Percentiles rank a stretch among this genome's conserved stretches.
Conservation (phyloP, 2,888 invertebrate genomes). For the Cephus runcator region DNA sequence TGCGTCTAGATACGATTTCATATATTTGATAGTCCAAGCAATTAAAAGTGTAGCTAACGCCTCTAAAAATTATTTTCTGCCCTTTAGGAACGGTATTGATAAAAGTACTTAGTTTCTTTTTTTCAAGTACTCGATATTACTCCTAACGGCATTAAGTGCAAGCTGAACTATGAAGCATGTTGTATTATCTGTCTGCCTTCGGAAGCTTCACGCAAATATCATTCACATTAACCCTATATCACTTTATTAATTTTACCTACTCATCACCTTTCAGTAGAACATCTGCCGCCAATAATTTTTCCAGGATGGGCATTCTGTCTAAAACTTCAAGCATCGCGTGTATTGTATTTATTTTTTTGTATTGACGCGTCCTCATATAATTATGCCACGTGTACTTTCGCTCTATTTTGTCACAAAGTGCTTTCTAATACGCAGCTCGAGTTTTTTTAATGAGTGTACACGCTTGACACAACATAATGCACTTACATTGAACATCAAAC, state of each 20-base stretch:
- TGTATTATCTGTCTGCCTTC: slow-evolving; percentile 34
- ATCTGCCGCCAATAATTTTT: neutral
- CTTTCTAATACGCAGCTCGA: neutral
- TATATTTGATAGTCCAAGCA: neutral
- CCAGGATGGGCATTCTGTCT: neutral
- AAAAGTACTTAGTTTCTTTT: neutral
- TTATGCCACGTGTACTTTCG: neutral
- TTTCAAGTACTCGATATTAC: neutral
- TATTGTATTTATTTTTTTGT: neutral
- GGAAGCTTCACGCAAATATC: slow-evolving; percentile 4
- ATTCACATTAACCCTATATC: neutral
- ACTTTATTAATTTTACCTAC: neutral
- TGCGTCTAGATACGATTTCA: neutral
- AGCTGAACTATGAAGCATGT: slow-evolving; percentile 27
- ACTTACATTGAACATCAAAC: neutral
- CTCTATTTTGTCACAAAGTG: neutral
- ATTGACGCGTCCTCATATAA: neutral
- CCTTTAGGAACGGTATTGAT: neutral
- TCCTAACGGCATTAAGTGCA: neutral
- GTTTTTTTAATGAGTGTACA: neutral
- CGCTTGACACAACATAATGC: neutral
- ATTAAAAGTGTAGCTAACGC: neutral
- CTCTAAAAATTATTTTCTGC: neutral
- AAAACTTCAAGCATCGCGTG: neutral
- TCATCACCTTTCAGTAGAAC: neutral